Evolutionary conservation across 92 coral and sea anemone species (phyloP), one percentile per base, ranked within the genome.

Genomic region (Porites evermanni): DNA sequence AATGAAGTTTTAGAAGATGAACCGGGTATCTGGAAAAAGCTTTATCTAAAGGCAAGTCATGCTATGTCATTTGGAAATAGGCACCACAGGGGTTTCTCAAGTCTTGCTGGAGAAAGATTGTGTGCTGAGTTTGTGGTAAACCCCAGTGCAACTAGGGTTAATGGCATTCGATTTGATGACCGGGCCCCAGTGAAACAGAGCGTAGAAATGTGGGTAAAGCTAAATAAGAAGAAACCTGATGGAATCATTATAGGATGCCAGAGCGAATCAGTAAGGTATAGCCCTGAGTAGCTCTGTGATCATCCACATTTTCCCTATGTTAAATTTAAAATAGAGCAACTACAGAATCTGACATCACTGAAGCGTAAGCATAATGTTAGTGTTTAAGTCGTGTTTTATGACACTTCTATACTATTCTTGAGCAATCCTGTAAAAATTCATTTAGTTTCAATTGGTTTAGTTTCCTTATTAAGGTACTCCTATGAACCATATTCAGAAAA

Each of bases 231-330:
- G n/a, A 94, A 89, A 86, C 93, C 91, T 52, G 98, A 94, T 88
- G 98, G 98, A 12, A 78, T 94, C 29, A 94, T 94, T 38, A 88
- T 94, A 78, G 98, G 98, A 29, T 90, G 98, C 60, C 98, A 94
- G 79, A 94, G 98, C 74, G 98, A 94, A 88, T 88, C 95, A 70
- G 88, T 88, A 14, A 93, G 98, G 98, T 94, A 84, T 80, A 56
- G 16, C 16, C 3, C 16, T 56, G 3, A 1, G 12, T 56, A 11
- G 3, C 61, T 56, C 16, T 56, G 17, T 56, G 61, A 14, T 56
- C 61, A 56, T 56, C 61, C 0, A 11, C 16, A 56, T 8, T 56
- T 56, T 56, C 16, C 32, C 32, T 29, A 29, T 2, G 32, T 29
- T 29, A 29, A 29, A 29, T 29, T 29, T 29, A 56, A 8, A 2